These are phyloP conservation scores for Leucopsar rothschildi DNA, from an alignment of 2,113 vertebrate genomes.

Conservation along the genomic window DNA sequence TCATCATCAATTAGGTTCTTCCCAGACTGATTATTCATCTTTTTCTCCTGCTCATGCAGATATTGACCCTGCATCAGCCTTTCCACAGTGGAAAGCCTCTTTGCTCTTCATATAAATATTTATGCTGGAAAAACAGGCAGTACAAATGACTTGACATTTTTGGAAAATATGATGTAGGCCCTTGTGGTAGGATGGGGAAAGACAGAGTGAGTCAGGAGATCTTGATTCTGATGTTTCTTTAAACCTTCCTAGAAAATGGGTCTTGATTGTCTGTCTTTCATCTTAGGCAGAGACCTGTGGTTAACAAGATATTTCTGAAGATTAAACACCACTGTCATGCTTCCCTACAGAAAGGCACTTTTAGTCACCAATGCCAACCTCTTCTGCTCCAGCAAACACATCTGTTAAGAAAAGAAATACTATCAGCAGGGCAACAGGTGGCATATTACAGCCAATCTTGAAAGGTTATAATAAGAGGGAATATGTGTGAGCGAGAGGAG, in stretches of 20 bases:
- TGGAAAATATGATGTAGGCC: neutral
- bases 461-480: constrained; percentile 18
- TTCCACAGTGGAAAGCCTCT: neutral
- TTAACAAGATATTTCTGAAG: neutral
- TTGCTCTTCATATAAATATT: neutral
- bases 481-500: neutral
- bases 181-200: neutral
- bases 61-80: neutral
- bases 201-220: neutral
- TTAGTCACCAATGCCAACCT: neutral
- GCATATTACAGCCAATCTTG: neutral
- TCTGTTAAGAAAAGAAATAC: constrained; percentile 39
- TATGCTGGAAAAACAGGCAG: neutral
- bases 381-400: neutral
- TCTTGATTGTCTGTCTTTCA: neutral
- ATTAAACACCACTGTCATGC: neutral
- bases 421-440: constrained; percentile 44
- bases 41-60: neutral
- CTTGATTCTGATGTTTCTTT: neutral
- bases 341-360: neutral
- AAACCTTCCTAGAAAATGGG: neutral
- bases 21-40: neutral
- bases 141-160: neutral
- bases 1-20: neutral
- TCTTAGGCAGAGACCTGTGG: neutral